These are phyloP conservation scores for Notamacropus eugenii DNA, from an alignment of 2,797 vertebrate genomes.

Conservation along the genomic window DNA sequence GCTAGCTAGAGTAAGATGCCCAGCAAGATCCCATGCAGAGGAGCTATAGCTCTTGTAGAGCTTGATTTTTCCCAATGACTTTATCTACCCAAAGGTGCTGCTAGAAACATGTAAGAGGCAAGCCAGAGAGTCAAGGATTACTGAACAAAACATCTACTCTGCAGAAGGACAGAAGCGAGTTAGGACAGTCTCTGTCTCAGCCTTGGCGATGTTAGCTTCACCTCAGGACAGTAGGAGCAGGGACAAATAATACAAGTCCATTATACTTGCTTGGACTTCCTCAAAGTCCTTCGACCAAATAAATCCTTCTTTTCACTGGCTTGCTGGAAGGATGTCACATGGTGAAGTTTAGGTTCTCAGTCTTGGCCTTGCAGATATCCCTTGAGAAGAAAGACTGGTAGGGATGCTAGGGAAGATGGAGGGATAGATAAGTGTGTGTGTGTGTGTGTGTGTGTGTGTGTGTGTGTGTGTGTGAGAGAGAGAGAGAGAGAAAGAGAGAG, in stretches of 20 bases:
- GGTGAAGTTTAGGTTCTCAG: not conserved
- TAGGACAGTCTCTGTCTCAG: not conserved
- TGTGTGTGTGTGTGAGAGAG: too few species aligned
- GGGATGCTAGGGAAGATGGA: not conserved
- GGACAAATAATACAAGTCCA: not conserved
- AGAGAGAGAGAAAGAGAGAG: not conserved
- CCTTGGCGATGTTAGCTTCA: not conserved
- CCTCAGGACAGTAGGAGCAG: not conserved
- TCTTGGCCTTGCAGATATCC: not conserved
- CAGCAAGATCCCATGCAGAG: not conserved
- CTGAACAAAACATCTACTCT: not conserved
- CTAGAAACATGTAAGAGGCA: constrained; percentile 5
- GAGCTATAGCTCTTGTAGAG: not conserved
- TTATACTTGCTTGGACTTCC: not conserved
- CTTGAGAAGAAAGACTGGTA: not conserved
- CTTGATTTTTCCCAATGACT: constrained; percentile 31
- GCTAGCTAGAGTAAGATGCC: not conserved
- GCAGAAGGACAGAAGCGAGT: not conserved
- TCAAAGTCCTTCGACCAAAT: not conserved
- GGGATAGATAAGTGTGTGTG: not conserved
- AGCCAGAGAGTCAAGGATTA: not conserved
- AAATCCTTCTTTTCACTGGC: not conserved
- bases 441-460: too few species aligned
- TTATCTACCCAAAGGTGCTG: constrained; percentile 8
- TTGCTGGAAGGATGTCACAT: not conserved